Conservation (phyloP, 1,140 invertebrate species). For the Trichomalopsis sarcophagae region DNA sequence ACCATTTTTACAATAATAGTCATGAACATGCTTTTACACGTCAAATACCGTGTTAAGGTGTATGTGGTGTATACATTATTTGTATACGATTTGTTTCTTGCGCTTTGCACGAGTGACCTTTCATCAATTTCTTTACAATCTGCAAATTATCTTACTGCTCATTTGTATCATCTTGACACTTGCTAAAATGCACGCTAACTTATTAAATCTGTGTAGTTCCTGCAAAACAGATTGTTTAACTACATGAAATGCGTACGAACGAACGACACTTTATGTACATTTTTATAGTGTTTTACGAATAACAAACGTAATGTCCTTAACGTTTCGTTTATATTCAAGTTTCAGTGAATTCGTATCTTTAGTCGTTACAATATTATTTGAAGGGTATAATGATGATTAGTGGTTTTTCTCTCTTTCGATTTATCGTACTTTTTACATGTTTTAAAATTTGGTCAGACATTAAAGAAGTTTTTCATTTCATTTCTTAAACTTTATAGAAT, state of each 20-base stretch:
- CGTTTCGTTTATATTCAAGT: slow-evolving; percentile 52
- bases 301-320: slow-evolving; percentile 51
- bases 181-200: slow-evolving; percentile 38
- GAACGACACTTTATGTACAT: slow-evolving; percentile 61
- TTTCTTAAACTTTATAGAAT: slow-evolving; percentile 21
- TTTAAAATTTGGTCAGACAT: slow-evolving; percentile 33
- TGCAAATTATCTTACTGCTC: slow-evolving; percentile 37
- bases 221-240: slow-evolving; percentile 57
- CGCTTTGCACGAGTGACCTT: slow-evolving; percentile 55
- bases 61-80: slow-evolving; percentile 9
- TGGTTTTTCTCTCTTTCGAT: slow-evolving; percentile 42
- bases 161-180: not conserved
- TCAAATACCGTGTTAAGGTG: slow-evolving; percentile 32
- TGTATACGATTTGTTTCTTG: slow-evolving; percentile 31
- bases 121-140: slow-evolving; percentile 51
- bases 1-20: slow-evolving; percentile 63
- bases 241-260: slow-evolving; percentile 60
- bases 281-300: slow-evolving; percentile 46
- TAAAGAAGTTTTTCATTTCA: slow-evolving; percentile 24
- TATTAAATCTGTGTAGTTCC: slow-evolving; percentile 54
- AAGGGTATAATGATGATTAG: slow-evolving; percentile 54
- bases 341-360: slow-evolving; percentile 47
- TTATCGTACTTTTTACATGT: slow-evolving; percentile 22
- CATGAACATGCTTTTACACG: slow-evolving; percentile 57
- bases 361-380: slow-evolving; percentile 45